Base-by-base conservation (phyloP, 2,888 invertebrate species). In the Conomelus anceps region DNA sequence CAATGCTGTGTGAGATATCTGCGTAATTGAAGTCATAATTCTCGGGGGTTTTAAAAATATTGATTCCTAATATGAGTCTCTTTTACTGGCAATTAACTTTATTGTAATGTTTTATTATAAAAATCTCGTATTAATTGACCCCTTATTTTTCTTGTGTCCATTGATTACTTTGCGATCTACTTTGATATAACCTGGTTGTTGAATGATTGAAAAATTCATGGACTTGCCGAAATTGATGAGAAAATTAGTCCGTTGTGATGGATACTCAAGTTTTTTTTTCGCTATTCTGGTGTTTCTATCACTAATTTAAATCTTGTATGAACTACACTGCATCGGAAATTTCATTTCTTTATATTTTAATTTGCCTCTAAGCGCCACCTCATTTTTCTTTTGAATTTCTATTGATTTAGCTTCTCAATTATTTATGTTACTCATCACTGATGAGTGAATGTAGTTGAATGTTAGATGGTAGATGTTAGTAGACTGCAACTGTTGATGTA, bases 401-500 rank as follows among this genome's bases (percentile, higher is more conserved):
- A 13, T 63, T 63, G 63, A 63, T 63, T 63, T 63, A n/a, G 63
- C 63, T 20, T 63, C 13, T 63, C n/a, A 13, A 34, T 41, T 26
- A 29, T 23, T 86, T 22, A 22, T 87, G 87, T 87, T 29, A 29
- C 87, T 34, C 34, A 34, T 13, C 7, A 34, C 23, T 22, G 23
- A 13, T 20, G 24, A 85, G n/a, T 85, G 85, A 85, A 85, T 85
- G 26, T 86, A 86, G 86, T 17, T 86, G 24, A 29, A 26, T 26
- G 86, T 86, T 86, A 29, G 86, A 24, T 23, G 24, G 88, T 85
- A 85, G 84, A n/a, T 63, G n/a, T 63, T 6, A 3, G 63, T 63
- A 63, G 63, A 63, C 63, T 63, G 63, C 63, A 63, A 63, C 34
- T 85, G 88, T 88, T 85, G 26, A 22, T 88, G 85, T 85, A 88